A percentile compares a stretch with the other conserved stretches of the same genome.
phyloP scores from a whole-genome alignment of 2,113 vertebrate species.

The Notiomystis cincta region DNA sequence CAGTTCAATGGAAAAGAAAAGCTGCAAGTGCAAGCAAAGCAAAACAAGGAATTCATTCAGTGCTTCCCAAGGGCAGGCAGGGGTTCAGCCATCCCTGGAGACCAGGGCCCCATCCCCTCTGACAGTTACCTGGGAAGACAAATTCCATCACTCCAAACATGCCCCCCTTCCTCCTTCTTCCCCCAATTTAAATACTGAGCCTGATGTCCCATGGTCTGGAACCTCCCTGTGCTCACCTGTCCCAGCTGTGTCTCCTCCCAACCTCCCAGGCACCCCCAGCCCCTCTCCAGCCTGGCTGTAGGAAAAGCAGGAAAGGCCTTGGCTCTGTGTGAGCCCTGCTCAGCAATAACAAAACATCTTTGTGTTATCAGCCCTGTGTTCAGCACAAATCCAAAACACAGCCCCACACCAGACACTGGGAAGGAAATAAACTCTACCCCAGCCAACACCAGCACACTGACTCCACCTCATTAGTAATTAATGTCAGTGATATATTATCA shows the following conservation, averaged over 20 bases:
- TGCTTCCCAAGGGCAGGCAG: background rate
- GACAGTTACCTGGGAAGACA: background rate
- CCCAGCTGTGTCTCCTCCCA: background rate
- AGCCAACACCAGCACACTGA: background rate
- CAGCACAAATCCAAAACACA: background rate
- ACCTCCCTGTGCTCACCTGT: background rate
- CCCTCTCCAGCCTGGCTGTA: rapidly evolving
- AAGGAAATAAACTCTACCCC: background rate
- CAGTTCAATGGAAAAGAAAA: background rate
- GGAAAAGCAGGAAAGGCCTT: background rate
- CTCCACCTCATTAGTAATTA: background rate
- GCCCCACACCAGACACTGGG: too few relatives aligned
- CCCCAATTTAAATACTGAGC: rapidly evolving
- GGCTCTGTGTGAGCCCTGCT: background rate
- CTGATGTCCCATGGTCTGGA: background rate
- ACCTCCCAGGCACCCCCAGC: rapidly evolving
- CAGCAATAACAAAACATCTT: background rate
- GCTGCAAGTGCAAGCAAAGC: background rate
- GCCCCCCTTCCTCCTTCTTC: background rate
- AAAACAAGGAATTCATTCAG: background rate
- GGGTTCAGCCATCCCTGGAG: background rate
- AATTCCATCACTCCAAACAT: background rate
- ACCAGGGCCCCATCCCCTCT: background rate
- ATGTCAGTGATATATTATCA: background rate
- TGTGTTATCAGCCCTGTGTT: rapidly evolving